Evolutionary conservation across 2,113 vertebrate species (phyloP).

Genomic region (Zeus faber): DNA sequence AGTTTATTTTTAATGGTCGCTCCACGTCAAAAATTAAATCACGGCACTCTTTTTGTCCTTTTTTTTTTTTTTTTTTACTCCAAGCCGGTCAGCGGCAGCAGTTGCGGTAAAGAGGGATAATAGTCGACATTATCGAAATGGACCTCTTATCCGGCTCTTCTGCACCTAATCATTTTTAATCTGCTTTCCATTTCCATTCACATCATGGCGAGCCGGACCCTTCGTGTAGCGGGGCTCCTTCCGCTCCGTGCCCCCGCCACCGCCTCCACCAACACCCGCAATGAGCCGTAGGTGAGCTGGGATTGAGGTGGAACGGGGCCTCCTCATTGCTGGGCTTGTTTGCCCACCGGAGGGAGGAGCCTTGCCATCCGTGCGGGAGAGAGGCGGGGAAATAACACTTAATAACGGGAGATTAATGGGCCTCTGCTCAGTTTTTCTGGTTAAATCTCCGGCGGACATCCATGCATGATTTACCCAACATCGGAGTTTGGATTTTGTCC

Average conservation of each 20-base stretch:
- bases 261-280: no score
- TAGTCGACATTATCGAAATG: conserved; percentile 52
- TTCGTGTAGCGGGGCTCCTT: conserved; percentile 20
- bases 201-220: conserved; percentile 33
- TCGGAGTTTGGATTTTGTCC: conserved; percentile 40
- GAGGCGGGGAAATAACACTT: conserved; percentile 1
- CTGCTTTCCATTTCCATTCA: conserved; percentile 68
- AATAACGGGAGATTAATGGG: conserved; percentile 22
- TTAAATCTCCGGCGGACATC: conserved; percentile 31
- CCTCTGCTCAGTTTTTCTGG: conserved; percentile 10
- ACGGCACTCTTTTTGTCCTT: conserved; percentile 13
- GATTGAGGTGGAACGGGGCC: background rate
- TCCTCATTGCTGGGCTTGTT: background rate
- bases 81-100: conserved; percentile 35
- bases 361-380: background rate
- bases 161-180: conserved; percentile 68
- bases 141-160: conserved; percentile 52
- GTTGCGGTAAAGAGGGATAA: conserved; percentile 48
- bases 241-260: conserved; percentile 11
- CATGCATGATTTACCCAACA: conserved; percentile 33
- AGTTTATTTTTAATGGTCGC: no score
- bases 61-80: no score
- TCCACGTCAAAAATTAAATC: conserved; percentile 1
- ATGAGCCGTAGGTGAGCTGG: background rate
- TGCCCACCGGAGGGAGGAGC: background rate